Conservation (phyloP, 2,888 invertebrate genomes). For the Steinernema scapterisci region DNA sequence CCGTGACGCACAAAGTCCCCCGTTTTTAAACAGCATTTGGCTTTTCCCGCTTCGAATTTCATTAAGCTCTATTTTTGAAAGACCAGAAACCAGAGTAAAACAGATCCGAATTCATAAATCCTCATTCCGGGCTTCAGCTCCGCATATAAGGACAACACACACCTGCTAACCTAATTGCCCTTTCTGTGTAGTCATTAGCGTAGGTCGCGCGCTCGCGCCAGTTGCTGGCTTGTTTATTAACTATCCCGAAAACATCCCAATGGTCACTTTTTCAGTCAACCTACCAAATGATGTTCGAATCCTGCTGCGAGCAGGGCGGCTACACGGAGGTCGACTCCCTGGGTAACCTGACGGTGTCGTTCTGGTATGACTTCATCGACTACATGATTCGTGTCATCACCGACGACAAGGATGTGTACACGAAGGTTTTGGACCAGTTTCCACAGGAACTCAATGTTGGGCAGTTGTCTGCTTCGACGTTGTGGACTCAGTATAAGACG, state of each 20-base stretch:
- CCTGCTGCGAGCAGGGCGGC: slow-evolving; percentile 82
- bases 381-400: slow-evolving; percentile 91
- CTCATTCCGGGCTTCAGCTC: too few species aligned
- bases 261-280: slow-evolving; percentile 90
- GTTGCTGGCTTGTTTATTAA: not conserved
- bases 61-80: too few species aligned
- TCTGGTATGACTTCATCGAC: slow-evolving; percentile 65
- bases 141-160: too few species aligned
- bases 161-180: too few species aligned
- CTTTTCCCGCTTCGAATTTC: too few species aligned
- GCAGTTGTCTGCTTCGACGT: slow-evolving; percentile 91
- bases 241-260: too few species aligned
- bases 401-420: slow-evolving; percentile 96
- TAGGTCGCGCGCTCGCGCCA: too few species aligned
- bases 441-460: slow-evolving; percentile 92
- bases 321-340: slow-evolving; percentile 43
- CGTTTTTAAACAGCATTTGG: too few species aligned
- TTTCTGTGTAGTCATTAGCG: too few species aligned
- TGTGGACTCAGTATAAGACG: slow-evolving; percentile 95
- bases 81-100: too few species aligned
- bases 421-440: slow-evolving; percentile 90
- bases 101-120: too few species aligned
- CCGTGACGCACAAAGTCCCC: too few species aligned
- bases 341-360: slow-evolving; percentile 57
- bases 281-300: slow-evolving; percentile 98